Conservation (phyloP, 2,113 vertebrate species). For the Athene noctua region DNA sequence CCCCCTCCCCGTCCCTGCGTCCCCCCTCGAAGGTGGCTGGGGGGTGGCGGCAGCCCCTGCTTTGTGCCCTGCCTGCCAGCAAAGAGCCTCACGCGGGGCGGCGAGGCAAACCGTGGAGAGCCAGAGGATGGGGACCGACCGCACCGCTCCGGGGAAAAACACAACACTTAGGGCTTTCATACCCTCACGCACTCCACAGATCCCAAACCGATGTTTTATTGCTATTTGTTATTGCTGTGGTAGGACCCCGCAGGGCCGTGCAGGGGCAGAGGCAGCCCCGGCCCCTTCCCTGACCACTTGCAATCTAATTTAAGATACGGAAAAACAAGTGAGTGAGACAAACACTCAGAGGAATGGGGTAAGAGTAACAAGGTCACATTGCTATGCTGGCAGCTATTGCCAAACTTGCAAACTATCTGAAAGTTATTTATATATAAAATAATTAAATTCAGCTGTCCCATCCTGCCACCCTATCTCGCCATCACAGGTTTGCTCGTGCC, state of each 20-base stretch:
- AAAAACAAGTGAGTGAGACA: slow-evolving; percentile 51
- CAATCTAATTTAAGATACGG: slow-evolving; percentile 56
- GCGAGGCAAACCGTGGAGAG: neutral
- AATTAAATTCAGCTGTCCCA: slow-evolving; percentile 59
- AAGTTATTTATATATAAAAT: slow-evolving; percentile 63
- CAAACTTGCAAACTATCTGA: slow-evolving; percentile 53
- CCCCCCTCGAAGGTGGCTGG: neutral
- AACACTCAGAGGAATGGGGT: slow-evolving; percentile 41
- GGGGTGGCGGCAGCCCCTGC: neutral
- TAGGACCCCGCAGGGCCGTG: neutral
- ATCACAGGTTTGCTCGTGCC: neutral
- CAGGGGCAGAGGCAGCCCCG: neutral
- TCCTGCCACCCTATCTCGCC: neutral
- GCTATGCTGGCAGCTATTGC: slow-evolving; percentile 17
- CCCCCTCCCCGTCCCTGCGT: neutral
- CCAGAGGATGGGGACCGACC: neutral
- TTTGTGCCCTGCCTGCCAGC: neutral
- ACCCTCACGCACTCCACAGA: neutral
- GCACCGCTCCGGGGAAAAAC: neutral
- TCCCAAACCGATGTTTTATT: neutral
- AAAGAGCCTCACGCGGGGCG: neutral
- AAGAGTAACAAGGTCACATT: slow-evolving; percentile 60
- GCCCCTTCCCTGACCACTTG: neutral
- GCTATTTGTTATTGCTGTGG: neutral
- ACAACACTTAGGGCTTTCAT: neutral